phyloP scores from a whole-genome alignment of 2,797 vertebrate genomes.

The Fratercula arctica region DNA sequence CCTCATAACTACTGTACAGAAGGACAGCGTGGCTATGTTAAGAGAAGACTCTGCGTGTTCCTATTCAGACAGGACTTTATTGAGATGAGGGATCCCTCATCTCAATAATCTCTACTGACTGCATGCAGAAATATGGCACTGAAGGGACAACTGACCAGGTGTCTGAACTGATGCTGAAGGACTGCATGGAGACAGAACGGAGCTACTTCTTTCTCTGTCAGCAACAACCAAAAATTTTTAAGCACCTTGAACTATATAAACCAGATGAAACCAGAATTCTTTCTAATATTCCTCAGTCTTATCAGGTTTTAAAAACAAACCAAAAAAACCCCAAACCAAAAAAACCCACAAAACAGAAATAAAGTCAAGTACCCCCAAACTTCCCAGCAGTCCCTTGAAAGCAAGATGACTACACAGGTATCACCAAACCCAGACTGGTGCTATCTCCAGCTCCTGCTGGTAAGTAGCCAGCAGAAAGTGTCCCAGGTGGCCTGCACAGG shows the following conservation, averaged over 20 bases:
- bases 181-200: not conserved
- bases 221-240: not conserved
- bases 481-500: not conserved
- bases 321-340: not conserved
- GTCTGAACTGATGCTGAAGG: not conserved
- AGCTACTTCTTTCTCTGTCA: not conserved
- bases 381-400: not conserved
- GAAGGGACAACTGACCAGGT: not conserved
- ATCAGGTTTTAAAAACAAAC: not conserved
- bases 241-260: not conserved
- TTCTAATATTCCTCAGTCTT: not conserved
- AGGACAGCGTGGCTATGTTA: not conserved
- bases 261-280: not conserved
- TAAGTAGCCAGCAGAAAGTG: not conserved
- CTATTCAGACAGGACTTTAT: not conserved
- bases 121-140: not conserved
- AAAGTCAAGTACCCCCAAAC: too few species aligned
- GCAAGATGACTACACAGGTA: not conserved
- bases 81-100: too few species aligned
- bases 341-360: not conserved
- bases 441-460: not conserved
- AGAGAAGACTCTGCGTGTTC: not conserved
- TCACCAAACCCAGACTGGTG: not conserved
- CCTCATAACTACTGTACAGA: not conserved
- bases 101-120: not conserved